Evolutionary conservation across 2,797 vertebrate species (phyloP), one percentile per base, ranked within the genome.

Genomic region (Pangasius krempfi): DNA sequence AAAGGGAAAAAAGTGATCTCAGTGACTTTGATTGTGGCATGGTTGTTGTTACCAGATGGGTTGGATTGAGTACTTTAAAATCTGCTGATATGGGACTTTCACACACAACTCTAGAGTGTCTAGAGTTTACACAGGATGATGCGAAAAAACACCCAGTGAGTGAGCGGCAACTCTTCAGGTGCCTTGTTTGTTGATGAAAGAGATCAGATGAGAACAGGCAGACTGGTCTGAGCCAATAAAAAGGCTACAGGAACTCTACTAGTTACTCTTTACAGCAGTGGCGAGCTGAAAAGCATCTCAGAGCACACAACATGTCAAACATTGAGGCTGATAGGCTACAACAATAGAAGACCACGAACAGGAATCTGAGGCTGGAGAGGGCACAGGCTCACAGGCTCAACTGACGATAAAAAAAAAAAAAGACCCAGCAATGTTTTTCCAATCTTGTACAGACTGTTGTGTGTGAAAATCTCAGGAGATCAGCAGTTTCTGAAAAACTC

Each of bases 381-480:
- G 27, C 13, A 52, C 27, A 18, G 18, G 6, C 33, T 72, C 33
- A 72, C 13, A 70, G 30, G 20, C 6, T 75, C 22, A 27, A 10
- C 4, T 25, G 70, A 40, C 10, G 40, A 72, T 72, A 40, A 76
- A 27, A 75, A 76, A 27, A 75, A 47, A 70, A 40, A 44, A 78
- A 52, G 44, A 47, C 44, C 25, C 18, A 9, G 16, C 16, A 56
- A 79, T 56, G 50, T 56, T 80, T 80, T 80, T 58, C 16, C 76
- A 79, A 54, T 79, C n/a, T 27, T 52, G n/a, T 79, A 37, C 52
- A 10, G n/a, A 13, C 30, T 58, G 52, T 13, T 58, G 78, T 58
- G 52, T 80, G 78, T 82, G 79, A 82, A 60, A 60, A 60, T 82
- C 37, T 62, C 13, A 27, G 30, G 52, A 56, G 79, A 81, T 60